Conservation (phyloP, 37 sponge, comb jelly and placozoan species). For the Geodia barretti region DNA sequence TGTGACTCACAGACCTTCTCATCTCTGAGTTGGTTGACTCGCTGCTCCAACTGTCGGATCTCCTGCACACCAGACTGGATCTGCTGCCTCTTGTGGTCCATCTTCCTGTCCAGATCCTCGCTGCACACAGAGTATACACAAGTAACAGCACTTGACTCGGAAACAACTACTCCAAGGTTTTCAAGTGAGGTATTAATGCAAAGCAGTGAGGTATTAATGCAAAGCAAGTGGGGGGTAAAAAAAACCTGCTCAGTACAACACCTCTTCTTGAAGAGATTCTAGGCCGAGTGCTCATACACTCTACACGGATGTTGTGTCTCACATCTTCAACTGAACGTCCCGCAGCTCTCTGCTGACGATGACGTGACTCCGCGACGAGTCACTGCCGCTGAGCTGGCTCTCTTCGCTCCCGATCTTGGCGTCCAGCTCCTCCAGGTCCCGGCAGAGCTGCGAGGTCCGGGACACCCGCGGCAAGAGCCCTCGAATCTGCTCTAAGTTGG, state of each 20-base stretch:
- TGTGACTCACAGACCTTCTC: slow-evolving; percentile 55
- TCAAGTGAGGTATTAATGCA: too few relatives aligned
- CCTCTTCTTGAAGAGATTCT: neutral
- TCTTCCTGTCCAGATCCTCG: slow-evolving; percentile 60
- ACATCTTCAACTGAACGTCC: slow-evolving; percentile 56
- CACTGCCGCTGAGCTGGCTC: slow-evolving; percentile 35
- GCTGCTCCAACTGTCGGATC: slow-evolving; percentile 44
- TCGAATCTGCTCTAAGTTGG: slow-evolving; percentile 40
- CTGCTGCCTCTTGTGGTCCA: slow-evolving; percentile 64
- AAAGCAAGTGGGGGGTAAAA: too few relatives aligned
- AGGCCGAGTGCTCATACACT: neutral
- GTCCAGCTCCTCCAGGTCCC: slow-evolving; percentile 53
- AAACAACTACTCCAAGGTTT: too few relatives aligned
- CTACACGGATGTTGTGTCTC: slow-evolving; percentile 12
- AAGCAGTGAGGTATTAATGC: too few relatives aligned
- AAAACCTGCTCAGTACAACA: too few relatives aligned
- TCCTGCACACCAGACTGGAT: slow-evolving; percentile 29
- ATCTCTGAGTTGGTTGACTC: slow-evolving; percentile 51
- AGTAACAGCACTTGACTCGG: too few relatives aligned
- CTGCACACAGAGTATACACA: too few relatives aligned
- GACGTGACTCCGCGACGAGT: slow-evolving; percentile 42
- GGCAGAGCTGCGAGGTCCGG: slow-evolving; percentile 27
- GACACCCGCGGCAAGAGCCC: slow-evolving; percentile 39
- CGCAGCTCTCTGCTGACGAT: slow-evolving; percentile 63
- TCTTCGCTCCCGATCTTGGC: slow-evolving; percentile 44